Evolutionary conservation across 2,113 vertebrate species (phyloP), one percentile per base, ranked within the genome.

Genomic region (Trematomus loennbergii): DNA sequence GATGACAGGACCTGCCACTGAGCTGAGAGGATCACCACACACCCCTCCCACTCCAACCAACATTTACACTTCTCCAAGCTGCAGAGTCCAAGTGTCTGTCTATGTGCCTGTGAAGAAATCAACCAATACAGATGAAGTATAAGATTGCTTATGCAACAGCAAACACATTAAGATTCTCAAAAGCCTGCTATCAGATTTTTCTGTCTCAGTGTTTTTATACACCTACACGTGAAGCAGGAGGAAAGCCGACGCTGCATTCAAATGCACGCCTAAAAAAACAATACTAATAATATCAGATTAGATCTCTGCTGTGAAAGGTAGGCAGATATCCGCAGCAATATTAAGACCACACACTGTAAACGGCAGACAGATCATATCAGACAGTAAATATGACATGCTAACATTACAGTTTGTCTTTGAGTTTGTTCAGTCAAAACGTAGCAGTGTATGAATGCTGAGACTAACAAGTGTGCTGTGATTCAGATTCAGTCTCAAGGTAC

Each of bases 11-110:
- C 80, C 82, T 88, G 86, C 81, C 88, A 84, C 79, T 25, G 25
- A 81, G 88, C 74, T 85, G 84, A 92, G 87, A 90, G 90, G 89
- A 93, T 92, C 88, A 90, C 84, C 88, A 65, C 2, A 88, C 86
- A 79, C 83, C 61, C 87, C 78, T 84, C 86, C 83, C 70, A 67
- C 87, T 75, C 64, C 64, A 55, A 84, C 77, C 76, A 86, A 69
- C 78, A 75, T 57, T 54, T 85, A 78, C 66, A 77, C 81, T 72
- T 55, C 79, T 74, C 57, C 48, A 40, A 73, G 59, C 68, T 57
- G 55, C 70, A 83, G 60, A 80, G 55, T 72, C 75, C 48, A 57
- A 62, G n/a, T 60, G 60, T 43, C 62, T 53, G 63, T 45, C 63
- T 52, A 45, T 17, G 54, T 33, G 7, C 12, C 2, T 22, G 52